These are phyloP conservation scores for Rousettus leschenaultii DNA, from an alignment of 2,113 vertebrate species.

Conservation along the genomic window DNA sequence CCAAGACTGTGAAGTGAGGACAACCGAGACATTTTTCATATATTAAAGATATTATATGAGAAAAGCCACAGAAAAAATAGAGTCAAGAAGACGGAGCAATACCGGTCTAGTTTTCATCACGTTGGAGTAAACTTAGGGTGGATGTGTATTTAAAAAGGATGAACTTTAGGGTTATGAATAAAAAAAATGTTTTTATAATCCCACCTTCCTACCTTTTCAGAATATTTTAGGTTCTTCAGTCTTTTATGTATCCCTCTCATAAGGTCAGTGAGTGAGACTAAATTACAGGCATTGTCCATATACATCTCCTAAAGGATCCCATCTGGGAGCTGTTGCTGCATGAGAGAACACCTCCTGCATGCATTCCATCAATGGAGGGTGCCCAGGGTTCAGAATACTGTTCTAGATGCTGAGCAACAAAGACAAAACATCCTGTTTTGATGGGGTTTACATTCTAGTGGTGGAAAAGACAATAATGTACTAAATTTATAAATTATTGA, in stretches of 20 bases:
- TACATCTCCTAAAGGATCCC: background rate
- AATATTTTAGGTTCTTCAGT: background rate
- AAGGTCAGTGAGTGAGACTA: background rate
- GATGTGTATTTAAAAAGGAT: background rate
- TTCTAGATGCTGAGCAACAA: background rate
- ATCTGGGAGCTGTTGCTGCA: background rate
- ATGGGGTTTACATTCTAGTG: background rate
- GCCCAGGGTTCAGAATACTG: too few relatives aligned
- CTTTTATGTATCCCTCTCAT: background rate
- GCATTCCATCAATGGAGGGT: background rate
- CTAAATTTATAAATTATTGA: background rate
- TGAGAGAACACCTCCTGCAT: background rate
- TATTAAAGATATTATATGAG: background rate
- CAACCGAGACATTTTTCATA: background rate
- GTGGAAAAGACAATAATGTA: background rate
- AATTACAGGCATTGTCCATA: background rate
- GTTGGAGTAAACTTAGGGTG: background rate
- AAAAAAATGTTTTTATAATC: background rate
- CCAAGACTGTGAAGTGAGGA: background rate
- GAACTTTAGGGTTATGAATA: background rate
- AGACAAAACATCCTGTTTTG: background rate
- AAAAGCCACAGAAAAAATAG: background rate
- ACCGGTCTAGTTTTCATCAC: background rate
- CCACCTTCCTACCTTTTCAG: background rate
- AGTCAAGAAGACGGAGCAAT: background rate